Base-by-base conservation (phyloP, 1,140 invertebrate species). In the Drosophila watanabei region DNA sequence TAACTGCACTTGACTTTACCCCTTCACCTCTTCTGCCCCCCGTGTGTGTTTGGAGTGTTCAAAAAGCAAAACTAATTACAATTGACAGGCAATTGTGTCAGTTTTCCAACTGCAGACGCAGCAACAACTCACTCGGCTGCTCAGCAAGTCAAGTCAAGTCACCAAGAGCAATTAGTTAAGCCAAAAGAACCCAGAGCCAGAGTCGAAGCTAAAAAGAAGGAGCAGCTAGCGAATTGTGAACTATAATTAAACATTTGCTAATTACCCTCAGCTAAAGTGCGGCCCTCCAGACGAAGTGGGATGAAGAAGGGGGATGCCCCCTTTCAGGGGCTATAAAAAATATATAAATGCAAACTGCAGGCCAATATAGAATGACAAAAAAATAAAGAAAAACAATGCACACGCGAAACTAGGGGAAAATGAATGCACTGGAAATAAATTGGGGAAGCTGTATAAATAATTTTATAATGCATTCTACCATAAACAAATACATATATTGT, bases 51-150 rank as follows among this genome's bases (percentile, higher is more conserved):
- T 46, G 14, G 39, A 58, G 56, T 90, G 84, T 41, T 77, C 88
- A 88, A 84, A 88, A 76, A 83, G 83, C 87, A 91, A 75, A 91
- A 91, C 87, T 91, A 91, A 91, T 92, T 91, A 84, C 87, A 91
- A 91, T 91, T 89, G 88, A 91, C 87, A 91, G 88, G 89, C 82
- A 90, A 88, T 85, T 88, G 84, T 89, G 86, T 72, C 80, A 85
- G 73, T 33, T 51, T 48, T 28, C 62, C 41, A 33, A 37, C 54
- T 64, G 48, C 45, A 54, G 43, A 58, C 20, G 59, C 28, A 24
- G 51, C 52, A 37, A 52, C 48, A 66, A 58, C 37, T 70, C 46
- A 79, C 51, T 80, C 77, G 61, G 75, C 30, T 39, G 66, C 48
- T 41, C 39, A 49, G 59, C 70, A 41, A 68, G 73, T 54, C 65